Base-by-base conservation (phyloP, 2,113 vertebrate species). In the Azemiops feae region DNA sequence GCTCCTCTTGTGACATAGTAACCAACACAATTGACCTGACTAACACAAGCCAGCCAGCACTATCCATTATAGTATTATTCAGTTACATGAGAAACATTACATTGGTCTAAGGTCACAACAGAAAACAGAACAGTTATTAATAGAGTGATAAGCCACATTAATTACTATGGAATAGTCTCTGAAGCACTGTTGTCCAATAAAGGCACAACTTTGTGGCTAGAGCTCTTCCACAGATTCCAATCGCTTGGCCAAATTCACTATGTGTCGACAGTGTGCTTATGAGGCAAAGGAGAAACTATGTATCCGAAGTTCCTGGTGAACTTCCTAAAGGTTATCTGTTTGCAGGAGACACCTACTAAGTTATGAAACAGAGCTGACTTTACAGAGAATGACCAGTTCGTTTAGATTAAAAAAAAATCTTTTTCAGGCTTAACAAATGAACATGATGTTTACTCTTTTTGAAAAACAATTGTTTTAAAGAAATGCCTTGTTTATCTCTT, bases 321-420 rank as follows among this genome's bases (percentile, higher is more conserved):
- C 88, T 93, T 93, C 92, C 88, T 93, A 55, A 85, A 93, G 85
- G 50, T 60, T 89, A 90, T 89, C 54, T 86, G 92, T 90, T 90
- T 58, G 43, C 30, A 39, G 74, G 53, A 90, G 74, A 60, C 52
- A 90, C 27, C 30, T 27, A 50, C 34, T 55, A n/a, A 60, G 88
- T 85, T 52, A 85, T 86, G 88, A 89, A 93, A 85, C 27, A 27
- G 69, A 9, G 57, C 50, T 43, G 25, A 50, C 25, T 55, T 85
- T 14, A 47, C 22, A 45, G 39, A 92, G 18, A n/a, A 89, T 47
- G 22, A 85, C 81, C 64, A 50, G 20, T 54, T 30, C 5, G 4
- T 90, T 45, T 64, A 20, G 4, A 8, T 52, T 9, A 9, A 9
- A 14, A 16, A 88, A 92, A 60, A 58, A 50, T 25, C 10, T 54